phyloP scores from a whole-genome alignment of 1,140 invertebrate species.

The Mizuhopecten yessoensis region DNA sequence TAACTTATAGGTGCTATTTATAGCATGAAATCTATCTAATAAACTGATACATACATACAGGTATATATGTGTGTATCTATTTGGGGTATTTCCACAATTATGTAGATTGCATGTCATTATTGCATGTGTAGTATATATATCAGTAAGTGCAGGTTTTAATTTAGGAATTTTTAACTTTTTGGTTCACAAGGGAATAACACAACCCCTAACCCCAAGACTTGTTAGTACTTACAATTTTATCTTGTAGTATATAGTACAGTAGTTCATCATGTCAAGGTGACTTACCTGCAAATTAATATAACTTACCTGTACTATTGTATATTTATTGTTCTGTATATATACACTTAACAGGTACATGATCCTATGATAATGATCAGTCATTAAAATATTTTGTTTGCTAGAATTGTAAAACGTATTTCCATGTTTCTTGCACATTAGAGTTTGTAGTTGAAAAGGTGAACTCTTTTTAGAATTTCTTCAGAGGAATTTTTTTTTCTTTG shows the following conservation, averaged over 20 bases:
- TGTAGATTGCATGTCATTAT: not conserved
- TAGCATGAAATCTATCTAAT: not conserved
- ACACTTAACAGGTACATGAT: not conserved
- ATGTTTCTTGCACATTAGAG: not conserved
- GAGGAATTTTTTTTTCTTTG: too few relatives aligned
- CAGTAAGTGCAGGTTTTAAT: not conserved
- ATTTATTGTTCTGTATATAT: too few relatives aligned
- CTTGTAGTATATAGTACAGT: not conserved
- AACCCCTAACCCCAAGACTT: not conserved
- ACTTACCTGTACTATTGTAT: not conserved
- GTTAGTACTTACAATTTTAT: not conserved
- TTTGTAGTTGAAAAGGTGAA: not conserved
- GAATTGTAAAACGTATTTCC: not conserved
- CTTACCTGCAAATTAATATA: not conserved
- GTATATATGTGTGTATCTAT: constrained; percentile 4
- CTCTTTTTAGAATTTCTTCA: too few relatives aligned
- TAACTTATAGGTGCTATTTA: not conserved
- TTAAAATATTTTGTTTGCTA: not conserved
- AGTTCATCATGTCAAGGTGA: not conserved
- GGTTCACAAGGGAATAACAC: not conserved
- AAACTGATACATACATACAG: not conserved
- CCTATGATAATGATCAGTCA: not conserved
- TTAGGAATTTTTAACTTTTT: not conserved
- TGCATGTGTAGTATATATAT: not conserved
- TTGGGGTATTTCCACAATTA: not conserved